A percentile compares a stretch with the other conserved stretches of the same genome.
Conservation (phyloP, 2,797 vertebrate species). For the Natrix natrix region DNA sequence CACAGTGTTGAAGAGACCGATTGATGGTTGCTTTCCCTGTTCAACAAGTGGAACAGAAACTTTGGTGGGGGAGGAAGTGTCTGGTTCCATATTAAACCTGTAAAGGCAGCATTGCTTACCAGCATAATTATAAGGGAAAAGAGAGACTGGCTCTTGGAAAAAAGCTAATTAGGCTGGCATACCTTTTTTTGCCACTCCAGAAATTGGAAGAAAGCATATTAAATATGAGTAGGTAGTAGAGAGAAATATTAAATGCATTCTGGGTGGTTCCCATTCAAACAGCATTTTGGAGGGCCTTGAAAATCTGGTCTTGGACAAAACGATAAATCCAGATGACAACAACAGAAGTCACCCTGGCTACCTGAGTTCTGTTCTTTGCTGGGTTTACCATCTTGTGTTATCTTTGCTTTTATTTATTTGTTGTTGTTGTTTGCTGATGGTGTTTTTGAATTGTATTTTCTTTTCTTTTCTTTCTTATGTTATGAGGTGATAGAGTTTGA, state of each 20-base stretch:
- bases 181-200: not conserved
- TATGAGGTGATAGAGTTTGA: not conserved
- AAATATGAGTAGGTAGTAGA: not conserved
- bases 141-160: not conserved
- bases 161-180: not conserved
- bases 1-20: not conserved
- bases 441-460: not conserved
- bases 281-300: not conserved
- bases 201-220: not conserved
- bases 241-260: not conserved
- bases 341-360: not conserved
- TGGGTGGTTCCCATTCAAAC: not conserved
- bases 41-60: not conserved
- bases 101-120: not conserved
- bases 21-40: not conserved
- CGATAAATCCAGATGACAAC: not conserved
- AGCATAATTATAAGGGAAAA: not conserved
- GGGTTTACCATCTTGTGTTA: not conserved
- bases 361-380: not conserved
- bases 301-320: not conserved
- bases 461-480: not conserved
- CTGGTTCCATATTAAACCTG: not conserved
- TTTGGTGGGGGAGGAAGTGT: not conserved
- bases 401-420: not conserved
- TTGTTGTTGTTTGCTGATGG: not conserved